Percentiles rank a stretch among this genome's conserved stretches.
These are phyloP conservation scores for Protosalanx chinensis DNA, from an alignment of 2,797 vertebrate species.

Conservation along the genomic window DNA sequence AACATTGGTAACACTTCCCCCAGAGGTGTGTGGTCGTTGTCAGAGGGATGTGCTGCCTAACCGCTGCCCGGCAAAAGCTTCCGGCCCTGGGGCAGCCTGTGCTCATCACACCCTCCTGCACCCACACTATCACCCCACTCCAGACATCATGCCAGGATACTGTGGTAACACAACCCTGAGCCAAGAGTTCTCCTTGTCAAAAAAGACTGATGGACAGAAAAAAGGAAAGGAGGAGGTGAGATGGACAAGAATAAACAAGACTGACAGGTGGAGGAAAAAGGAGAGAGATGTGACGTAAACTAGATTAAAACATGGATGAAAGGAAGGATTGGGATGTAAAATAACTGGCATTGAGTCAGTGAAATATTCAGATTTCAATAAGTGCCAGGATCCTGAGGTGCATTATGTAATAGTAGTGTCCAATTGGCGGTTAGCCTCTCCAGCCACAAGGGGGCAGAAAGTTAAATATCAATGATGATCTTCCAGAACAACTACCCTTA, in stretches of 20 bases:
- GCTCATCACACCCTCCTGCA: conserved; percentile 52
- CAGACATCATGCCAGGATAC: conserved; percentile 90
- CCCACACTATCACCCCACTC: conserved; percentile 67
- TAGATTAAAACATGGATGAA: neutral
- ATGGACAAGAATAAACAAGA: neutral
- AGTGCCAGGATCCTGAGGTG: neutral
- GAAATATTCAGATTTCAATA: neutral
- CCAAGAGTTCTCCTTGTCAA: conserved; percentile 67
- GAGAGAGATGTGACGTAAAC: neutral
- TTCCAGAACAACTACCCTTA: neutral
- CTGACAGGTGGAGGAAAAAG: too few species aligned
- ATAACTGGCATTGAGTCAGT: too few species aligned
- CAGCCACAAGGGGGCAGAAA: conserved; percentile 58
- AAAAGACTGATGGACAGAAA: conserved; percentile 52
- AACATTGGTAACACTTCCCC: conserved; percentile 43
- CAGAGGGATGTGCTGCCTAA: conserved; percentile 68
- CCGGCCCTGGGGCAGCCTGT: conserved; percentile 64
- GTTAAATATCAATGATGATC: neutral
- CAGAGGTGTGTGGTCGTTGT: conserved; percentile 33
- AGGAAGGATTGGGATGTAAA: neutral
- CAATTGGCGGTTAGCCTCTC: neutral
- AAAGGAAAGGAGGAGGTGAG: neutral
- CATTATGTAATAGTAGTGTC: neutral
- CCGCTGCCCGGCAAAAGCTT: conserved; percentile 71
- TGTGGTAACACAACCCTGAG: conserved; percentile 87